Evolutionary conservation across 1,140 invertebrate genomes (phyloP).

Genomic region (Cherax quadricarinatus): DNA sequence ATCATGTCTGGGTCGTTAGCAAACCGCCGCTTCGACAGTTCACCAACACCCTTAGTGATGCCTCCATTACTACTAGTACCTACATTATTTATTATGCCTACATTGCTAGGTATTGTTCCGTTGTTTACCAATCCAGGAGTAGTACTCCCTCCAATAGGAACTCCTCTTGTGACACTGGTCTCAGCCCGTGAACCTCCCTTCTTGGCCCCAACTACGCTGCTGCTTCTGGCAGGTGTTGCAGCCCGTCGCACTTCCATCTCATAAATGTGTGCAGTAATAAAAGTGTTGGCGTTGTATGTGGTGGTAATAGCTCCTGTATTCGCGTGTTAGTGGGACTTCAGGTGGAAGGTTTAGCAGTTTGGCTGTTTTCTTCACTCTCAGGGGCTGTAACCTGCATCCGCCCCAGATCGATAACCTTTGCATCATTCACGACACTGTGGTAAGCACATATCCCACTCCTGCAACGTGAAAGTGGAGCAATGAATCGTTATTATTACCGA

Average conservation of each 20-base stretch:
- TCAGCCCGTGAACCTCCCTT: not conserved
- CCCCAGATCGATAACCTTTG: not conserved
- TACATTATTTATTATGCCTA: not conserved
- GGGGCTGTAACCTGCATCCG: not conserved
- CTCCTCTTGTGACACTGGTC: not conserved
- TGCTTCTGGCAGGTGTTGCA: not conserved
- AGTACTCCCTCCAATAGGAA: not conserved
- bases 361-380: not conserved
- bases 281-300: not conserved
- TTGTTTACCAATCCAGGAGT: not conserved
- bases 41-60: not conserved
- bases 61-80: not conserved
- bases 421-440: not conserved
- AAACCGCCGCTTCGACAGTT: conserved; percentile 43
- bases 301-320: not conserved
- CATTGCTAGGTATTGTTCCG: not conserved
- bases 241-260: conserved; percentile 20
- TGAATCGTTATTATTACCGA: not conserved
- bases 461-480: not conserved
- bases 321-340: not conserved
- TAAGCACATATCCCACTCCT: not conserved
- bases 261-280: too few relatives aligned
- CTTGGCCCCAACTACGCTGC: not conserved
- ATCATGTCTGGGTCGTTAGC: conserved; percentile 72
- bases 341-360: not conserved